Evolutionary conservation across 2,888 invertebrate genomes (phyloP).

Genomic region (Opisthograptis luteolata): DNA sequence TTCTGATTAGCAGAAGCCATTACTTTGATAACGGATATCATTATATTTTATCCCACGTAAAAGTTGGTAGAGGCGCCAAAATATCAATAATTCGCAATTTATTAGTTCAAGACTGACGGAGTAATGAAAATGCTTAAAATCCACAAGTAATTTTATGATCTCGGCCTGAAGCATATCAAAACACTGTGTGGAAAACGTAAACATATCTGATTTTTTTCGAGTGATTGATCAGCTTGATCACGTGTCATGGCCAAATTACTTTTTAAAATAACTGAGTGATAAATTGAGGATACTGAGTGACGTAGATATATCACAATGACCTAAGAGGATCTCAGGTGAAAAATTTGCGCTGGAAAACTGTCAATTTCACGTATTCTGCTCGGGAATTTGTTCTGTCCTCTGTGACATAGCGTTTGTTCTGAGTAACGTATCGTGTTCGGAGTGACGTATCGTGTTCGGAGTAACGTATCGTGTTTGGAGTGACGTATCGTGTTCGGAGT

Average conservation of each 20-base stretch:
- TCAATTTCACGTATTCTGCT: neutral
- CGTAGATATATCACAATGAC: conserved; percentile 11
- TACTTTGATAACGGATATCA: conserved; percentile 8
- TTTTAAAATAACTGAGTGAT: conserved; percentile 22
- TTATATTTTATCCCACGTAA: conserved; percentile 29
- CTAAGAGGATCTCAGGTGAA: conserved; percentile 25
- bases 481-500: neutral
- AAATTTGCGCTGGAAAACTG: conserved; percentile 7
- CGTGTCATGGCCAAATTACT: conserved; percentile 23
- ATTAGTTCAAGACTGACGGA: conserved; percentile 51
- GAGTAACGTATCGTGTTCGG: too few relatives aligned
- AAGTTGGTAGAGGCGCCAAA: conserved; percentile 35
- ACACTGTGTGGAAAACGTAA: conserved; percentile 51
- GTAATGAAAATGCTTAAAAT: conserved; percentile 59
- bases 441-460: neutral
- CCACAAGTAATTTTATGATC: conserved; percentile 49
- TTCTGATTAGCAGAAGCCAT: neutral
- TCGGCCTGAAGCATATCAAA: conserved; percentile 59
- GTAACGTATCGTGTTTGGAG: neutral
- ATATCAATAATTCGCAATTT: conserved; percentile 49
- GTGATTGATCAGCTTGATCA: conserved; percentile 36
- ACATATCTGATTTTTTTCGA: conserved; percentile 51
- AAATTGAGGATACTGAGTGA: conserved; percentile 24
- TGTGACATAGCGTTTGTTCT: conserved; percentile 8
- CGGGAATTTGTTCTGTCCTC: neutral